phyloP scores from a whole-genome alignment of 2,113 vertebrate species.

The Corvus hawaiiensis region DNA sequence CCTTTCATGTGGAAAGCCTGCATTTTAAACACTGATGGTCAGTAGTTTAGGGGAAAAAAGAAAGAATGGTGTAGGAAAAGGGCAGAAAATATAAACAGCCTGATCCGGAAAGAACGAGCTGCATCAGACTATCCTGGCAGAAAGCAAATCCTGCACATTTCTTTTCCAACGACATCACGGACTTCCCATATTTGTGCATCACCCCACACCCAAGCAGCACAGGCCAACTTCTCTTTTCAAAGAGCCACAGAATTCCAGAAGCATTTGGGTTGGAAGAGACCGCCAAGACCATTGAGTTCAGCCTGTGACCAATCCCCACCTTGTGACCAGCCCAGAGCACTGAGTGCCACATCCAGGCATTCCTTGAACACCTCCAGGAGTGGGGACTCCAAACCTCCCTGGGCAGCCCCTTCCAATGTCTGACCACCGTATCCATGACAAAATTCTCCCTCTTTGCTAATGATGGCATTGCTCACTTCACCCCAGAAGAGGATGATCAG shows the following conservation, averaged over 20 bases:
- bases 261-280: not conserved
- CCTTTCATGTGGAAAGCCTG: not conserved
- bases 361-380: not conserved
- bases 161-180: not conserved
- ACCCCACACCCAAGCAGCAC: not conserved
- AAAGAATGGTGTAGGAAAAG: not conserved
- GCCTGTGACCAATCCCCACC: not conserved
- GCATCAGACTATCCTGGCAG: not conserved
- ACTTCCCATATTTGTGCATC: not conserved
- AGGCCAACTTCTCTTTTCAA: not conserved
- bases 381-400: not conserved
- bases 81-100: not conserved
- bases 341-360: not conserved
- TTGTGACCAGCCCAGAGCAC: not conserved
- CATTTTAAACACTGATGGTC: not conserved
- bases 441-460: not conserved
- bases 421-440: fast-evolving
- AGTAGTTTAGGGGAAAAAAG: not conserved
- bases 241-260: not conserved
- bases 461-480: fast-evolving
- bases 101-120: not conserved
- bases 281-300: not conserved
- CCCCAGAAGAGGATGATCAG: not conserved
- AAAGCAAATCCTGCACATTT: not conserved
- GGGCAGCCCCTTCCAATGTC: not conserved